Percentiles rank a stretch among this genome's conserved stretches.
phyloP scores from a whole-genome alignment of 1,140 invertebrate species.

The Neotoxoptera formosana region DNA sequence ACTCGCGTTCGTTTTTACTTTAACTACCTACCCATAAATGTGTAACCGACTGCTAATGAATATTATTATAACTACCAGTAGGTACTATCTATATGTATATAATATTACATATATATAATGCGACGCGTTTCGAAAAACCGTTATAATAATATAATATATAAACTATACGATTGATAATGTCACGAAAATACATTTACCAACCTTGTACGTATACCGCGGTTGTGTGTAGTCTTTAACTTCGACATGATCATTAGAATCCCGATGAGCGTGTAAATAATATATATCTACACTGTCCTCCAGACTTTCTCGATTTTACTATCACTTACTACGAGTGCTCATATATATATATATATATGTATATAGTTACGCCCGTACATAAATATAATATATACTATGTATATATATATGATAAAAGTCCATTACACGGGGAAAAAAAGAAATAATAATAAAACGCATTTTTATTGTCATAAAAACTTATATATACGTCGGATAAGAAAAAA shows the following conservation, averaged over 20 bases:
- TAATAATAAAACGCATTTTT: conserved; percentile 34
- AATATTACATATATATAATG: neutral
- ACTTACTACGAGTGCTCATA: neutral
- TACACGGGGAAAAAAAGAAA: neutral
- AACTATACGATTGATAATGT: conserved; percentile 24
- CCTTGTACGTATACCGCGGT: neutral
- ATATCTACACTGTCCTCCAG: neutral
- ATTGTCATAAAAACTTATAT: conserved; percentile 8
- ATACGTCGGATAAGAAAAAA: neutral
- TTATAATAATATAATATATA: neutral
- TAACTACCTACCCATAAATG: neutral
- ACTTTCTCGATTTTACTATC: conserved; percentile 50
- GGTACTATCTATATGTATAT: neutral
- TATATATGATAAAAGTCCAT: conserved; percentile 23
- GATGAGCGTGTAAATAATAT: neutral
- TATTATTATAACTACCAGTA: neutral
- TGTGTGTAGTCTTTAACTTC: conserved; percentile 26
- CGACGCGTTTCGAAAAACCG: neutral
- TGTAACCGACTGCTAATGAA: neutral
- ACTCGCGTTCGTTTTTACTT: neutral
- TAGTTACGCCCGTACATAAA: neutral
- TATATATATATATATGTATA: neutral
- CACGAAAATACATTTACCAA: conserved; percentile 29
- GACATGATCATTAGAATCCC: conserved; percentile 44
- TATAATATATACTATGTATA: neutral